phyloP scores from a whole-genome alignment of 2,888 invertebrate genomes.

The Ormyrus thymus region DNA sequence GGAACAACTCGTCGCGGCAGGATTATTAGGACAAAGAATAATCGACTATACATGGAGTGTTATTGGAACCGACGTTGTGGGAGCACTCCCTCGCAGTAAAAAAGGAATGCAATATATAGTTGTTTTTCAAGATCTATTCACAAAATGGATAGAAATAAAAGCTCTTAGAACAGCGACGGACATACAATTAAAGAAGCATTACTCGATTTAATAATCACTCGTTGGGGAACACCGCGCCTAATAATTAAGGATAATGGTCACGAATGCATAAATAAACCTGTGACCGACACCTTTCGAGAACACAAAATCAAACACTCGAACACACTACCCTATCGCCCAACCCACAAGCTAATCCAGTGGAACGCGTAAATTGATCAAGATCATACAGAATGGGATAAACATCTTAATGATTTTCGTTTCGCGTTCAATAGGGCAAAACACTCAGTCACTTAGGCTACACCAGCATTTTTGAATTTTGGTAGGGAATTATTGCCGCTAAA shows the following conservation, averaged over 20 bases:
- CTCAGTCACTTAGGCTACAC: neutral
- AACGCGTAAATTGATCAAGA: constrained; percentile 8
- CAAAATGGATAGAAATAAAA: constrained; percentile 17
- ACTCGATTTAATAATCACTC: too few relatives aligned
- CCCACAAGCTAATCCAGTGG: neutral
- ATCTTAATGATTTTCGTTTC: neutral
- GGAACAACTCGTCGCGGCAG: neutral
- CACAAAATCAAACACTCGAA: neutral
- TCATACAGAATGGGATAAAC: neutral
- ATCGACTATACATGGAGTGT: neutral
- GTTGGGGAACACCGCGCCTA: neutral
- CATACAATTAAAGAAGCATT: neutral
- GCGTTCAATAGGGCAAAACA: constrained; percentile 10
- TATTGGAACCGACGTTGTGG: constrained; percentile 13
- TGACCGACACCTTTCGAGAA: neutral
- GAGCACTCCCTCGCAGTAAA: constrained; percentile 23
- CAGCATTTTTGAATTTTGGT: constrained; percentile 7
- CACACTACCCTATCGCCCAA: neutral
- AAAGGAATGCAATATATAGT: constrained; percentile 5
- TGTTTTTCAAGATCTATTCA: constrained; percentile 31
- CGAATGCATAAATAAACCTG: neutral
- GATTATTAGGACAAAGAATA: neutral
- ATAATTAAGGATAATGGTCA: neutral
- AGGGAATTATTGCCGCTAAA: neutral
- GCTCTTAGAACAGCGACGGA: neutral